Conservation (phyloP, 2,888 invertebrate species). For the Parascotia fuliginaria region DNA sequence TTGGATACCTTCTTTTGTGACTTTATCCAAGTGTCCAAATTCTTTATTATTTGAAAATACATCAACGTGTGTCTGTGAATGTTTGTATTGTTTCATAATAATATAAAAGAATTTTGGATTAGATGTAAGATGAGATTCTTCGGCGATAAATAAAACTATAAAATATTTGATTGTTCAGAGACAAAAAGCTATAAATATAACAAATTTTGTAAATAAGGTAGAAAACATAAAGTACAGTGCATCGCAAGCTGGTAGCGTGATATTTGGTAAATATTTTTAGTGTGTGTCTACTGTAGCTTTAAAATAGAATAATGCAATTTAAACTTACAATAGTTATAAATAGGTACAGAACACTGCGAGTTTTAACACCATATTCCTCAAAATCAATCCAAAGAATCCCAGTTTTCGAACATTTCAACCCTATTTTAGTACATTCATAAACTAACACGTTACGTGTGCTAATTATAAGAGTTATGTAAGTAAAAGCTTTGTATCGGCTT, state of each 20-base stretch:
- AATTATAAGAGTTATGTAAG: constrained; percentile 21
- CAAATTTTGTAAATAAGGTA: too few species aligned
- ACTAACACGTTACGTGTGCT: background rate
- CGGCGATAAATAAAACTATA: too few species aligned
- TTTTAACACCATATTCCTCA: background rate
- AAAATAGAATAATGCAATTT: too few species aligned
- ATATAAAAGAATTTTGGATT: constrained; percentile 11
- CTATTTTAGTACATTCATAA: constrained; percentile 1
- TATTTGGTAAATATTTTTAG: too few species aligned
- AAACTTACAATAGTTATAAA: too few species aligned
- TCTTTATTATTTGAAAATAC: constrained; percentile 18
- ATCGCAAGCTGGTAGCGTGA: too few species aligned
- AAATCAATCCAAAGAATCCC: background rate
- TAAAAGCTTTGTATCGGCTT: constrained; percentile 14
- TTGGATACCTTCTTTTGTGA: constrained; percentile 21
- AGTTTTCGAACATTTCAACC: background rate
- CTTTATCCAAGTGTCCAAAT: constrained; percentile 12
- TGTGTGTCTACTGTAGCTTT: too few species aligned
- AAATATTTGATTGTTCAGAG: too few species aligned
- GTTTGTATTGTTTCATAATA: constrained; percentile 5
- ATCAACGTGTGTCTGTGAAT: constrained; percentile 4
- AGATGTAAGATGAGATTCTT: background rate
- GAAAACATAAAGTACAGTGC: too few species aligned
- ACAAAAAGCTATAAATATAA: too few species aligned
- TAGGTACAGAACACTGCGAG: too few species aligned